Conservation (phyloP, 1,140 invertebrate genomes). For the Bathynomus jamesi region DNA sequence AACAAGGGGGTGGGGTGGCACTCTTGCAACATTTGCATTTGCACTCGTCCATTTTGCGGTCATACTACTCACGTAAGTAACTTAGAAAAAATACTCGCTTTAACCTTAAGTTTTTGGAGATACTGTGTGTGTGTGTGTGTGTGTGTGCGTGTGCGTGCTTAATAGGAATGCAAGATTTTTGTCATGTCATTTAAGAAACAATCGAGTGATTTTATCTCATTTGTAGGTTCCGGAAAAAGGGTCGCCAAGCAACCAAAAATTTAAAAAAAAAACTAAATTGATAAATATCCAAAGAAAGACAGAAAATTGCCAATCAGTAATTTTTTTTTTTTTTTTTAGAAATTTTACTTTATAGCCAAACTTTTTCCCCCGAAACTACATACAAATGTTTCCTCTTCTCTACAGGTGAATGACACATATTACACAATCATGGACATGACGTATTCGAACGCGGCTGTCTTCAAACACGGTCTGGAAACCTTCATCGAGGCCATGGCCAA, state of each 20-base stretch:
- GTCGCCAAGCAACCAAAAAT: neutral
- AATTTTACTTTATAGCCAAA: neutral
- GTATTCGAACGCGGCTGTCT: conserved; percentile 42
- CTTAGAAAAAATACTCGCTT: too few relatives aligned
- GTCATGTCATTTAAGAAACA: neutral
- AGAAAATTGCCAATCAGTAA: neutral
- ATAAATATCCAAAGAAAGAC: too few relatives aligned
- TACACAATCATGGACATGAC: conserved; percentile 43
- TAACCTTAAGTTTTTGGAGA: too few relatives aligned
- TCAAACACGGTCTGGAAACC: conserved; percentile 43
- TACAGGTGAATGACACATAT: conserved; percentile 40
- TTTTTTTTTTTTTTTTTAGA: neutral
- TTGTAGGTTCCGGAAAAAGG: neutral
- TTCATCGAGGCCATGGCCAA: conserved; percentile 44
- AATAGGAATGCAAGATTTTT: neutral
- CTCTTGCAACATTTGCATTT: too few relatives aligned
- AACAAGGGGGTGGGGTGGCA: too few relatives aligned
- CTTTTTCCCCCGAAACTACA: neutral
- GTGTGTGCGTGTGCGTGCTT: neutral
- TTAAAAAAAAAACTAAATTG: too few relatives aligned
- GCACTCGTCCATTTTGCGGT: too few relatives aligned
- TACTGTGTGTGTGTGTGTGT: too few relatives aligned
- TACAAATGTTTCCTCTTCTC: neutral
- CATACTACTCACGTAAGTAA: too few relatives aligned
- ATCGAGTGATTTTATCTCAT: neutral